Evolutionary conservation across 1,140 invertebrate species (phyloP).

Genomic region (Drosophila biarmipes): DNA sequence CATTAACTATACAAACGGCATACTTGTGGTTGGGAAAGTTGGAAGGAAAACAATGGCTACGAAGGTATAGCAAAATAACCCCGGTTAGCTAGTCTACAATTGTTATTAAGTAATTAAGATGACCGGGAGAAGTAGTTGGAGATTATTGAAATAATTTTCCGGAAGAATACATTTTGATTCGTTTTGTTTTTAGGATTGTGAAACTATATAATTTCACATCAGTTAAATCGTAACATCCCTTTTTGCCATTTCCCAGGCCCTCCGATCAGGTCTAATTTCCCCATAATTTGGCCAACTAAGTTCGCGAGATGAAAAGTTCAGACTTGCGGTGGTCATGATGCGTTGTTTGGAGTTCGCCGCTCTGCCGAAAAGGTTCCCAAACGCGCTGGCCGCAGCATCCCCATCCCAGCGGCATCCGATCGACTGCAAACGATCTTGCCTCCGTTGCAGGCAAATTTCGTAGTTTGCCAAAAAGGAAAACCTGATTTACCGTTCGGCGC

Average conservation of each 20-base stretch:
- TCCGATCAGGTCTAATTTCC: slow-evolving; percentile 15
- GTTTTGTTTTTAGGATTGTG: too few relatives aligned
- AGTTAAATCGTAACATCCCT: too few relatives aligned
- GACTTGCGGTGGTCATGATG: slow-evolving; percentile 43
- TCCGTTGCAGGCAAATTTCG: slow-evolving; percentile 47
- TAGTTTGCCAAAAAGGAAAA: slow-evolving; percentile 63
- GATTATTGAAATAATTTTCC: too few relatives aligned
- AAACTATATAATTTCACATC: too few relatives aligned
- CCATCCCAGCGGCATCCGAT: slow-evolving; percentile 41
- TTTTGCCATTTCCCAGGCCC: slow-evolving; percentile 14
- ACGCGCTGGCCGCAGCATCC: slow-evolving; percentile 9
- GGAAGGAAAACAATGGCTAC: not conserved
- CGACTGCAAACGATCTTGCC: slow-evolving; percentile 58
- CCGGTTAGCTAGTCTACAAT: not conserved
- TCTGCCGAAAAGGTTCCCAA: slow-evolving; percentile 35
- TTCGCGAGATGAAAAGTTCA: slow-evolving; percentile 49
- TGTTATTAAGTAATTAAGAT: slow-evolving; percentile 3
- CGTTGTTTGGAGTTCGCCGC: slow-evolving; percentile 48
- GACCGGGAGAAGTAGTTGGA: not conserved
- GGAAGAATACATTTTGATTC: too few relatives aligned
- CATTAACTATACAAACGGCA: slow-evolving; percentile 15
- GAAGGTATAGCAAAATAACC: not conserved
- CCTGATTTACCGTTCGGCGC: slow-evolving; percentile 75
- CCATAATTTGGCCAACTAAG: slow-evolving; percentile 34
- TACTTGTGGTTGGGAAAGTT: not conserved